These are phyloP conservation scores for Festucalex cinctus DNA, from an alignment of 2,113 vertebrate genomes.

Conservation along the genomic window DNA sequence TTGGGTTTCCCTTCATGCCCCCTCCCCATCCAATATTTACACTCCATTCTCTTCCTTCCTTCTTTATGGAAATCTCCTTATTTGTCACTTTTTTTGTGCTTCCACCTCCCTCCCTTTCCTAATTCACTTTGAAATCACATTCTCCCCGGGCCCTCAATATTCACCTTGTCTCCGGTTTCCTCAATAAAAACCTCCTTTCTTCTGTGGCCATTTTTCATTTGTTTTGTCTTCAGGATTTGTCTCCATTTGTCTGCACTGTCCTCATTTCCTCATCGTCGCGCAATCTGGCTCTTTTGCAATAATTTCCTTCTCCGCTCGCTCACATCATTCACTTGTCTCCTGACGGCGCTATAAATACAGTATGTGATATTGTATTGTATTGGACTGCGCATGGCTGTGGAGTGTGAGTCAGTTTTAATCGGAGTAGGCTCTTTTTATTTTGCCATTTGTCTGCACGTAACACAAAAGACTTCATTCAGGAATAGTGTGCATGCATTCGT, in stretches of 20 bases:
- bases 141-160: conserved; percentile 23
- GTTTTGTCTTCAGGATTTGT: conserved; percentile 6
- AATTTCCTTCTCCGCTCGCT: neutral
- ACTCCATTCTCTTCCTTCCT: conserved; percentile 5
- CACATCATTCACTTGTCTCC: neutral
- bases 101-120: conserved; percentile 11
- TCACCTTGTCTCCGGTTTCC: conserved; percentile 44
- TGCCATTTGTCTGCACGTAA: neutral
- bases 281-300: neutral
- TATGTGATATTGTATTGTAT: neutral
- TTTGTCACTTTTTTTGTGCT: conserved; percentile 28
- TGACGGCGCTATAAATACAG: neutral
- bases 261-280: conserved; percentile 10
- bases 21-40: conserved; percentile 17
- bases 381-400: neutral
- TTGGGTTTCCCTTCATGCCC: neutral
- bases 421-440: conserved; percentile 10
- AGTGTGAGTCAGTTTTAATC: conserved; percentile 20
- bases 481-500: neutral
- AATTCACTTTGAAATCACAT: conserved; percentile 47
- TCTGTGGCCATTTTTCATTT: neutral
- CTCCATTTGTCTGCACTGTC: conserved; percentile 10
- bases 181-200: conserved; percentile 21
- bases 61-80: conserved; percentile 48
- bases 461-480: no score